These are phyloP conservation scores for Arctopsyche grandis DNA, from an alignment of 1,140 invertebrate genomes.

Conservation along the genomic window DNA sequence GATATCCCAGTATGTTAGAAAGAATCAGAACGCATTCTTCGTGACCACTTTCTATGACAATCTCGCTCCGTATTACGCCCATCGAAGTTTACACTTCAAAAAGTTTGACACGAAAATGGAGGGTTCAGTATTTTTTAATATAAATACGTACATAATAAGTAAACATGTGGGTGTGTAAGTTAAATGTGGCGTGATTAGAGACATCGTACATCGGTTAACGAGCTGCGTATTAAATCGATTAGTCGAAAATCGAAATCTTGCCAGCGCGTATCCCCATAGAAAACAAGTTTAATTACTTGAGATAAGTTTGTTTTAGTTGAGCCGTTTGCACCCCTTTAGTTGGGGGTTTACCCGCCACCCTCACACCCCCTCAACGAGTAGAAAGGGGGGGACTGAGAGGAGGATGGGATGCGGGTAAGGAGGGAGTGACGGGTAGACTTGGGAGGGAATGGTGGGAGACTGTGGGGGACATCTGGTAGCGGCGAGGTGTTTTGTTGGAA, in stretches of 20 bases:
- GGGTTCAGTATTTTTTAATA: too few relatives aligned
- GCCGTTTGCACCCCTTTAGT: constrained; percentile 49
- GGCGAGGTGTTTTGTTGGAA: constrained; percentile 43
- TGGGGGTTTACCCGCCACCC: not conserved
- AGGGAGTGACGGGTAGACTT: not conserved
- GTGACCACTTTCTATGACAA: too few relatives aligned
- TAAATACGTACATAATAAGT: too few relatives aligned
- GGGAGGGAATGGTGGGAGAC: not conserved
- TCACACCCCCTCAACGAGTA: not conserved
- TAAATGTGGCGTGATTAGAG: too few relatives aligned
- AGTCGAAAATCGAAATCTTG: not conserved
- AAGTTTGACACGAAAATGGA: too few relatives aligned
- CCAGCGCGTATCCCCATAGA: constrained; percentile 38
- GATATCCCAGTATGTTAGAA: too few relatives aligned
- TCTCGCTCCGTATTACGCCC: too few relatives aligned
- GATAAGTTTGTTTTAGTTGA: constrained; percentile 51
- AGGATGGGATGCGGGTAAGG: not conserved
- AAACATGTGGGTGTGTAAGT: too few relatives aligned
- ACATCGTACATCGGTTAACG: too few relatives aligned
- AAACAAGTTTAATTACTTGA: constrained; percentile 55
- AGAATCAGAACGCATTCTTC: too few relatives aligned
- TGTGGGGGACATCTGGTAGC: constrained; percentile 31
- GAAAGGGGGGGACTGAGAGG: not conserved
- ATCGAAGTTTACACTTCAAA: too few relatives aligned
- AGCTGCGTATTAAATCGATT: too few relatives aligned